Evolutionary conservation across 2,797 vertebrate species (phyloP).

Genomic region (Tamandua tetradactyla): DNA sequence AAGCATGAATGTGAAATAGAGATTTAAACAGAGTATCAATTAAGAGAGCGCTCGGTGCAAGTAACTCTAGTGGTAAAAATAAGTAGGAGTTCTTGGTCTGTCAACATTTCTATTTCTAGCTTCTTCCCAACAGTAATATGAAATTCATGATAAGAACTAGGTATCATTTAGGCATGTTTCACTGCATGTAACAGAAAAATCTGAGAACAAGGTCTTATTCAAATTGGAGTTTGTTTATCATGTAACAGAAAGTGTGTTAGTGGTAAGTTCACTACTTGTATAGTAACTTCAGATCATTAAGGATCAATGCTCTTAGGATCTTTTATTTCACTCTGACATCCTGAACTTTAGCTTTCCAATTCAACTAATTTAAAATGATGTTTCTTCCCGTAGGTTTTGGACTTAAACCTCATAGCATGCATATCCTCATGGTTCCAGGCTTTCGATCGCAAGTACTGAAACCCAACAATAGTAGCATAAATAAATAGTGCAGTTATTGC

Average conservation of each 20-base stretch:
- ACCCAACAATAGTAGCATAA: not conserved
- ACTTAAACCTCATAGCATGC: not conserved
- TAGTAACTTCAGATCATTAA: conserved; percentile 14
- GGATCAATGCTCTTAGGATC: not conserved
- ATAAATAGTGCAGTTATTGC: not conserved
- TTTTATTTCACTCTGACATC: not conserved
- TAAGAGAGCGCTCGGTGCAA: not conserved
- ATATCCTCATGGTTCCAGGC: not conserved
- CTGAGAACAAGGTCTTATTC: not conserved
- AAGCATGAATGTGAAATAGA: conserved; percentile 9
- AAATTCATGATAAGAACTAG: conserved; percentile 18
- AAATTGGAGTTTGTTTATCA: not conserved
- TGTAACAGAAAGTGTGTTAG: not conserved
- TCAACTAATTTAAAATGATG: conserved; percentile 2
- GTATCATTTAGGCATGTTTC: not conserved
- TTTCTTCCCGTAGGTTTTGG: not conserved
- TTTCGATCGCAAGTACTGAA: conserved; percentile 29
- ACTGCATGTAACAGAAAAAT: conserved; percentile 14
- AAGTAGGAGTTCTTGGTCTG: conserved; percentile 16
- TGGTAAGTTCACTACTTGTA: not conserved
- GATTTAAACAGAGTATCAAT: not conserved
- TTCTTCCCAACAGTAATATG: not conserved
- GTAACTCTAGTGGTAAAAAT: not conserved
- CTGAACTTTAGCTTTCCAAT: conserved; percentile 35
- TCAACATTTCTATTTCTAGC: not conserved